A percentile compares a stretch with the other conserved stretches of the same genome.
Evolutionary conservation across 2,797 vertebrate species (phyloP).

Genomic region (Spatula versicolor): DNA sequence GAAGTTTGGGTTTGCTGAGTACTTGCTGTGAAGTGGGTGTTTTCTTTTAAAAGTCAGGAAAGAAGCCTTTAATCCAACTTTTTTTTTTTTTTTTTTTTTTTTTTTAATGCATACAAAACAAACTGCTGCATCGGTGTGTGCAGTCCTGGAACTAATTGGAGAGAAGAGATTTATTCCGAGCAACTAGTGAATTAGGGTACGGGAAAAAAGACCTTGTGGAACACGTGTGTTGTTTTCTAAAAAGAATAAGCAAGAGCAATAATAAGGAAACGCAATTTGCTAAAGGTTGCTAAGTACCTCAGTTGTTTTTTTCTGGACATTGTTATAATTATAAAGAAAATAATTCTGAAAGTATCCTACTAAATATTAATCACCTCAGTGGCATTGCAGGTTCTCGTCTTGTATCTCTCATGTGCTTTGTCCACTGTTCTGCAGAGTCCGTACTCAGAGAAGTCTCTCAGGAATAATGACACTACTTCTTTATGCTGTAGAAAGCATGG

Average conservation of each 20-base stretch:
- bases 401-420: neutral
- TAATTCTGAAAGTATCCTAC: neutral
- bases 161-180: slow-evolving; percentile 26
- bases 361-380: neutral
- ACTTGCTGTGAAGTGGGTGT: neutral
- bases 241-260: neutral
- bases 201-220: neutral
- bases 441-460: neutral
- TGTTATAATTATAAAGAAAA: neutral
- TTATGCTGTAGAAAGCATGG: neutral
- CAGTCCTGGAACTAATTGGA: slow-evolving; percentile 42
- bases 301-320: neutral
- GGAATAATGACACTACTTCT: neutral
- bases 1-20: slow-evolving; percentile 12
- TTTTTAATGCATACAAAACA: neutral
- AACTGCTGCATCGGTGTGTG: slow-evolving; percentile 25
- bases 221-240: neutral
- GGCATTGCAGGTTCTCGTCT: neutral
- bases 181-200: neutral
- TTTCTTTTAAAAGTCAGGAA: slow-evolving; percentile 1
- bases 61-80: slow-evolving; percentile 45
- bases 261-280: neutral
- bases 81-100: neutral
- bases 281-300: neutral
- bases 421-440: neutral